Evolutionary conservation across 2,113 vertebrate genomes (phyloP).

Genomic region (Chinchilla lanigera): DNA sequence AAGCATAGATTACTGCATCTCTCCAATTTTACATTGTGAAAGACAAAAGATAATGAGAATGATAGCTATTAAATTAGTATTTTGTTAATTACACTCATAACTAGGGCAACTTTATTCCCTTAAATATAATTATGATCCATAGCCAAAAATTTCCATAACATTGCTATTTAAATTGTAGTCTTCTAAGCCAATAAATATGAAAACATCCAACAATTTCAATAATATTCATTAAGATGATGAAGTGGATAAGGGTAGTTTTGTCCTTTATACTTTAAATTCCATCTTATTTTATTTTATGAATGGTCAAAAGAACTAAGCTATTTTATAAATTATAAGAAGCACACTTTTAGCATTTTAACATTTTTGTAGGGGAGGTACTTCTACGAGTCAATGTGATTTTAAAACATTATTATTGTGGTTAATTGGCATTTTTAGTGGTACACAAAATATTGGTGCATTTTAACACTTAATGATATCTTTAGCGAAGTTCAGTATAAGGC

Average conservation of each 20-base stretch:
- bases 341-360: neutral
- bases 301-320: neutral
- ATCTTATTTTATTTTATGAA: neutral
- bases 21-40: neutral
- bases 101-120: neutral
- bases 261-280: neutral
- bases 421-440: neutral
- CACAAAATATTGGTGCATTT: neutral
- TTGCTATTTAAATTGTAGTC: slow-evolving; percentile 10
- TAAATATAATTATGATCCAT: neutral
- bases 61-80: slow-evolving; percentile 3
- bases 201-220: neutral
- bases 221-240: slow-evolving; percentile 2
- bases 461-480: neutral
- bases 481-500: neutral
- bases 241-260: neutral
- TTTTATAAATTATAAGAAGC: neutral
- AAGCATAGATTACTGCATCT: neutral
- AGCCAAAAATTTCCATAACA: neutral
- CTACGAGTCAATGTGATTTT: neutral
- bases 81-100: slow-evolving; percentile 17
- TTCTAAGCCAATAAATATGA: slow-evolving; percentile 5
- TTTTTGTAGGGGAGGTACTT: neutral
- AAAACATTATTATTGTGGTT: neutral
- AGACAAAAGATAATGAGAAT: neutral